Evolutionary conservation across 2,797 vertebrate species (phyloP), one percentile per base, ranked within the genome.

Genomic region (Echeneis naucrates): DNA sequence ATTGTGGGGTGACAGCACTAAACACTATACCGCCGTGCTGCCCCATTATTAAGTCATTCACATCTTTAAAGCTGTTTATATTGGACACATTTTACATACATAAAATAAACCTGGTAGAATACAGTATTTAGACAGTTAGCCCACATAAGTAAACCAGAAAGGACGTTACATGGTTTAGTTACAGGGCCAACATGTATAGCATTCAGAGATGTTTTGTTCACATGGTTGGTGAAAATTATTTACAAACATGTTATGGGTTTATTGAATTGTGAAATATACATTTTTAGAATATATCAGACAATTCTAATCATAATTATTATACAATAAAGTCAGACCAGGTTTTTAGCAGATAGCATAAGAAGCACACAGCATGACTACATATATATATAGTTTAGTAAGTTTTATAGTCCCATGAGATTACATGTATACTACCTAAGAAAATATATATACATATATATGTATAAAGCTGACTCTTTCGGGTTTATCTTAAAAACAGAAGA

Each of bases 131-230:
- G n/a, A n/a, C n/a, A n/a, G n/a, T n/a, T n/a, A n/a, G n/a, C n/a
- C n/a, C n/a, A n/a, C 13, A 51, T 19, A n/a, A 40, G 2, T 44
- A 2, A 67, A 1, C 65, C 55, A 33, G 47, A 75, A 68, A 56
- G 44, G 60, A 42, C 3, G 61, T 48, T 72, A 24, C 50, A 3
- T 2, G 23, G 35, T 50, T 13, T 9, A 2, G 14, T 42, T 33
- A 48, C 26, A 40, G 11, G 14, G 2, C 5, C 5, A 42, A 48
- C n/a, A 23, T 11, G 2, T 4, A 24, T 0, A 42, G 3, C 4
- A 11, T 11, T 33, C 1, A 45, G 3, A n/a, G 8, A 42, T 4
- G 23, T 47, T 53, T 30, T 57, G 24, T 19, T 38, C 16, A 47
- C 24, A 19, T 13, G 7, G 44, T 40, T 40, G 23, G 7, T 16